A percentile compares a stretch with the other conserved stretches of the same genome.
Evolutionary conservation across 2,113 vertebrate genomes (phyloP).

Genomic region (Peromyscus leucopus): DNA sequence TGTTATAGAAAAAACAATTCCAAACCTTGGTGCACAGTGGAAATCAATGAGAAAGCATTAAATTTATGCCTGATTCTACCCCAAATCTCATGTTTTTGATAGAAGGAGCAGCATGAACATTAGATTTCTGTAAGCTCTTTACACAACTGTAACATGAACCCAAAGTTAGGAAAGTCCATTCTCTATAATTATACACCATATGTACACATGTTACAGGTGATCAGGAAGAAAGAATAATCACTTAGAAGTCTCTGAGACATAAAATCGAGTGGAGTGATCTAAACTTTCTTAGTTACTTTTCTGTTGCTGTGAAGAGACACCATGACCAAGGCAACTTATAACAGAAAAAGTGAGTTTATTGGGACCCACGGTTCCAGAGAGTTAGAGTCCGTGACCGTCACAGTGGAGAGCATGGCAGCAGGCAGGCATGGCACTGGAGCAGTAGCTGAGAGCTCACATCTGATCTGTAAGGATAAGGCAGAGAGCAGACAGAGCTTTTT

Average conservation of each 20-base stretch:
- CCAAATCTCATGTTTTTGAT: not conserved
- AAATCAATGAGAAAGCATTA: not conserved
- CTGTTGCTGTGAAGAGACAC: not conserved
- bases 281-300: not conserved
- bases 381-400: not conserved
- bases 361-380: not conserved
- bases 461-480: not conserved
- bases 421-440: not conserved
- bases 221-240: not conserved
- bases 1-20: constrained; percentile 39
- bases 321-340: not conserved
- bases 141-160: not conserved
- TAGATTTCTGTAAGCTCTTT: not conserved
- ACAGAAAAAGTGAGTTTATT: not conserved
- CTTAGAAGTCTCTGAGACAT: not conserved
- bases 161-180: not conserved
- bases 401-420: not conserved
- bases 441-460: no score
- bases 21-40: not conserved
- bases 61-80: not conserved
- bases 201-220: not conserved
- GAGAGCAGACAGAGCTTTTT: not conserved
- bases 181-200: not conserved
- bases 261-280: not conserved
- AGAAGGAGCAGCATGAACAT: not conserved